Base-by-base conservation (phyloP, 2,797 vertebrate genomes). In the Parambassis ranga region DNA sequence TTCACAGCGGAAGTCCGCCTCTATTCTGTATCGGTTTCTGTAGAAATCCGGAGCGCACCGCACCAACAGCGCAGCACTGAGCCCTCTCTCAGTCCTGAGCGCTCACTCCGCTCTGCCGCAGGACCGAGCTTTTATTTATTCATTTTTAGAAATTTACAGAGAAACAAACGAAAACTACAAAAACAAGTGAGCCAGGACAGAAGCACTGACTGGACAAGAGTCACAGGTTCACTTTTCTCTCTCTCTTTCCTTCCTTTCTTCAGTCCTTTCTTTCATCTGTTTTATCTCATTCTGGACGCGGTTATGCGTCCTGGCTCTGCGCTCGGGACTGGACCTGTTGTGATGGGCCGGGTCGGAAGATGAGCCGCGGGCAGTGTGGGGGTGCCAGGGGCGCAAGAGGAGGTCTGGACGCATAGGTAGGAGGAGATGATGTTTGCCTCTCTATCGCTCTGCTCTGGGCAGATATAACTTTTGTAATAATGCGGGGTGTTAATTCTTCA, bases 331-430 rank as follows among this genome's bases (percentile, higher is more conserved):
- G 11, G 49, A 58, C 65, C 72, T 68, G 75, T 44, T 35, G 38
- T 46, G 65, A 85, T 82, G 85, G 78, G 14, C 43, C 64, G 35
- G 37, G 4, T 16, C 10, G 3, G 52, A 68, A 78, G 65, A 75
- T 86, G 81, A 86, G 72, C 65, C 52, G 75, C 58, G 64, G 74
- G 2, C 50, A 26, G 65, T 30, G 71, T 47, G 65, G 57, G 46
- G 81, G 44, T 43, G 36, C 57, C 22, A 59, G 63, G 32, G 36
- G 71, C 44, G 69, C 61, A 36, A 32, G 43, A 71, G 73, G 66
- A 81, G 66, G 16, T 79, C 66, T 59, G 75, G 57, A 77, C 80
- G 37, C 69, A 15, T 7, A 85, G 86, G 86, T 89, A 73, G 69
- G n/a, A n/a, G 44, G 2, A 62, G 49, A 1, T 11, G 15, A 5